Percentiles rank a stretch among this genome's conserved stretches.
Evolutionary conservation across 2,888 invertebrate genomes (phyloP).

Genomic region (Palloptera scutellata): DNA sequence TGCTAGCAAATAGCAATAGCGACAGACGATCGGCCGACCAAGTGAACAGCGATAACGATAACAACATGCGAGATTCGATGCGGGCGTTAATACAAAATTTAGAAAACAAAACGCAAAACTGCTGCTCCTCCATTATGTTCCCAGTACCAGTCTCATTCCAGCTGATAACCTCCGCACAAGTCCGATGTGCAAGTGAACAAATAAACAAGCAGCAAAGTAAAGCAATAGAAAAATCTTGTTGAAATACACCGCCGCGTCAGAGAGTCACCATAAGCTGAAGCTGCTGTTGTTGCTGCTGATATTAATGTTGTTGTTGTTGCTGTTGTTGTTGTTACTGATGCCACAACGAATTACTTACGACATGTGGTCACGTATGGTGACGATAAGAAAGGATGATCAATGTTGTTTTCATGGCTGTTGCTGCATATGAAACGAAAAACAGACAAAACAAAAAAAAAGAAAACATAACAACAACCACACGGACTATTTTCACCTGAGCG

Average conservation of each 20-base stretch:
- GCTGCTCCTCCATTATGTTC: no score
- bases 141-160: no score
- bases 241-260: not conserved
- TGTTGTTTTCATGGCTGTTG: conserved; percentile 13
- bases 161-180: conserved; percentile 5
- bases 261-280: conserved; percentile 13
- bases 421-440: conserved; percentile 34
- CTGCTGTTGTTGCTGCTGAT: conserved; percentile 2
- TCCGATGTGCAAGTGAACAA: no score
- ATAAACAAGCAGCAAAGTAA: not conserved
- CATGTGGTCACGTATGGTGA: conserved; percentile 41
- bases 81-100: no score
- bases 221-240: conserved; percentile 19
- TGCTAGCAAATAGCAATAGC: no score
- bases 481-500: not conserved
- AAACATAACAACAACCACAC: not conserved
- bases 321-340: conserved; percentile 33
- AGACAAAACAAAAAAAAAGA: conserved; percentile 24
- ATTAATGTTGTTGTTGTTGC: conserved; percentile 5
- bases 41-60: no score
- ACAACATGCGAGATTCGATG: no score
- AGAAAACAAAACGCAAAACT: no score
- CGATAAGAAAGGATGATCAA: conserved; percentile 28
- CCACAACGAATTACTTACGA: conserved; percentile 40
- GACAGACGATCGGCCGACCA: no score